Evolutionary conservation across 2,888 invertebrate species (phyloP), one percentile per base, ranked within the genome.

Genomic region (Gymnosoma rotundatum): DNA sequence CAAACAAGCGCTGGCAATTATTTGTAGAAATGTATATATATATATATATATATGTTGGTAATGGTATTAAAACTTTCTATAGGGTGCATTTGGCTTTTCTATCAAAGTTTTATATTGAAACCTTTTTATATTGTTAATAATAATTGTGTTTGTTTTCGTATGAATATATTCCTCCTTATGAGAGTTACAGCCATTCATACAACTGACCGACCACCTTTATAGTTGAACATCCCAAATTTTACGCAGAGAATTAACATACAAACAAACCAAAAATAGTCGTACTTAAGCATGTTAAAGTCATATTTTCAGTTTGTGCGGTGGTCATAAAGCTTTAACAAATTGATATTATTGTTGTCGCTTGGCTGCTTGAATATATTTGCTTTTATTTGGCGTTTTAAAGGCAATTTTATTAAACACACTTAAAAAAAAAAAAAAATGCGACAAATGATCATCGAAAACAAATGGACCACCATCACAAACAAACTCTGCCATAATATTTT

Each of bases 401-500:
- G 73, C 60, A 81, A 70, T 84, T 84, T 78, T 78, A 81, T 81
- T 84, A 84, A 84, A 84, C 69, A 74, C 78, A 70, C 74, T 75
- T 60, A 70, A 80, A 73, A 70, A 64, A 80, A 75, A 54, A 70
- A 80, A 73, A 70, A 64, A 80, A 75, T 84, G 81, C 84, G 84
- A 84, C 84, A 84, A 84, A 84, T 81, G 84, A 81, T 84, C 84
- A 81, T 52, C 74, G 78, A 74, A 76, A 81, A 84, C 84, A 81
- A 84, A 84, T 84, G 84, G 84, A 84, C 84, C 84, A 84, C 81
- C 84, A 81, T 81, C 81, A 64, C 70, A 74, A 25, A 25, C 70
- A 81, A 74, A 81, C 38, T 36, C 70, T 63, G 45, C 42, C 70
- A 60, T 42, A 74, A 64, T 66, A 38, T n/a, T 6, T 45, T 48